Percentiles rank a stretch among this genome's conserved stretches.
Evolutionary conservation across 2,113 vertebrate species (phyloP).

Genomic region (Notarius lentiginosus): DNA sequence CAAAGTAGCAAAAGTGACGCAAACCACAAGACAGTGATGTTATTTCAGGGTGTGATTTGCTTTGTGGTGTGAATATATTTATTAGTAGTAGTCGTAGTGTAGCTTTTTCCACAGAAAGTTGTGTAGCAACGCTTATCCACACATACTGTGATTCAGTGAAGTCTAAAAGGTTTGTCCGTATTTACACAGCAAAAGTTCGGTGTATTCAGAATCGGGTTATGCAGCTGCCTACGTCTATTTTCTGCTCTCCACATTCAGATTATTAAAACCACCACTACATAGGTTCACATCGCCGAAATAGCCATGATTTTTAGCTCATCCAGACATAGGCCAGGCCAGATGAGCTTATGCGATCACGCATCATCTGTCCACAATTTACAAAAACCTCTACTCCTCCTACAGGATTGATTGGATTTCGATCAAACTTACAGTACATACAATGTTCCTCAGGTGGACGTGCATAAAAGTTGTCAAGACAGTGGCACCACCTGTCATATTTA

Average conservation of each 20-base stretch:
- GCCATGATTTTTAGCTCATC: neutral
- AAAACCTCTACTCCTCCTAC: too few species aligned
- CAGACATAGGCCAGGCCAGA: too few species aligned
- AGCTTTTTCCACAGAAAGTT: neutral
- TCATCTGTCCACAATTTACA: too few species aligned
- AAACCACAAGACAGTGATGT: neutral
- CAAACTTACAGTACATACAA: too few species aligned
- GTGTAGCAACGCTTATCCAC: neutral
- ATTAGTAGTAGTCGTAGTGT: neutral
- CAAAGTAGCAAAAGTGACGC: neutral
- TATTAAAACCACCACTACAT: neutral
- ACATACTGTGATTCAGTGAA: neutral
- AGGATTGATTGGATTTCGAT: too few species aligned
- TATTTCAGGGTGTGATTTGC: neutral
- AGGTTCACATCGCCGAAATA: neutral
- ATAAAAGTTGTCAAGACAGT: too few species aligned
- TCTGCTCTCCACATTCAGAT: neutral
- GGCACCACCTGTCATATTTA: too few species aligned
- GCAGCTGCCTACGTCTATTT: neutral
- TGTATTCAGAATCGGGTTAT: neutral
- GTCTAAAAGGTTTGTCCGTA: neutral
- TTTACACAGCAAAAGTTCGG: neutral
- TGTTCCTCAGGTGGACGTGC: too few species aligned
- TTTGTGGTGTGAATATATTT: neutral
- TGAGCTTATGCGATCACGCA: too few species aligned